phyloP scores from a whole-genome alignment of 2,888 invertebrate species.

The Eustalomyia histrio region DNA sequence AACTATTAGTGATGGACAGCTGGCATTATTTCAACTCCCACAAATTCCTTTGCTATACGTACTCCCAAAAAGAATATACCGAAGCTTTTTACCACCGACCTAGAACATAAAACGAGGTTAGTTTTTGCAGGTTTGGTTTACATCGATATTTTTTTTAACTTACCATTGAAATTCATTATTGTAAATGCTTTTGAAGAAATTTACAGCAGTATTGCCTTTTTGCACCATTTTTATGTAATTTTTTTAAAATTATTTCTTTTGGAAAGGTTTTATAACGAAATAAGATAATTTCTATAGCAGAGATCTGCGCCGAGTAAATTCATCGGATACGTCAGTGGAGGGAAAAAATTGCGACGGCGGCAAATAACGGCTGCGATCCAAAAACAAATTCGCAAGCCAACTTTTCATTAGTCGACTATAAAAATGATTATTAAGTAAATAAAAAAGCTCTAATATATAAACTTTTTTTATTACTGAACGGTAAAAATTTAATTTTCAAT shows the following conservation, averaged over 20 bases:
- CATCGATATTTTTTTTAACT: conserved; percentile 72
- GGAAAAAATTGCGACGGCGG: no score
- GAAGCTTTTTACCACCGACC: conserved; percentile 90
- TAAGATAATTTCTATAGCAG: no score
- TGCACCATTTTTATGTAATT: conserved; percentile 81
- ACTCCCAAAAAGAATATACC: conserved; percentile 89
- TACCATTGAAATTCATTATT: conserved; percentile 90
- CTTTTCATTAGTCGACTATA: no score
- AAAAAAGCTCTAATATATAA: no score
- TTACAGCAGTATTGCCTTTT: conserved; percentile 80
- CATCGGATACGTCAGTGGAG: no score
- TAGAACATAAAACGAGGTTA: conserved; percentile 73
- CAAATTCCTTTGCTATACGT: conserved; percentile 88
- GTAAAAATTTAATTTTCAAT: no score
- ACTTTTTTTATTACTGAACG: no score
- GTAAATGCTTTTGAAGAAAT: conserved; percentile 84
- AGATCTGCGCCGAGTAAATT: no score
- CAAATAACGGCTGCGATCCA: no score
- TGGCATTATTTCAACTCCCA: conserved; percentile 87
- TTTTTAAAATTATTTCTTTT: not conserved
- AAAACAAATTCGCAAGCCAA: no score
- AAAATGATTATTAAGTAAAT: no score
- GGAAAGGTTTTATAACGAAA: not conserved
- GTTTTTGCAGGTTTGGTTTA: conserved; percentile 31
- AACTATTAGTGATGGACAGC: conserved; percentile 73